Percentiles rank a stretch among this genome's conserved stretches.
Evolutionary conservation across 2,797 vertebrate genomes (phyloP).

Genomic region (Acrossocheilus fasciatus): DNA sequence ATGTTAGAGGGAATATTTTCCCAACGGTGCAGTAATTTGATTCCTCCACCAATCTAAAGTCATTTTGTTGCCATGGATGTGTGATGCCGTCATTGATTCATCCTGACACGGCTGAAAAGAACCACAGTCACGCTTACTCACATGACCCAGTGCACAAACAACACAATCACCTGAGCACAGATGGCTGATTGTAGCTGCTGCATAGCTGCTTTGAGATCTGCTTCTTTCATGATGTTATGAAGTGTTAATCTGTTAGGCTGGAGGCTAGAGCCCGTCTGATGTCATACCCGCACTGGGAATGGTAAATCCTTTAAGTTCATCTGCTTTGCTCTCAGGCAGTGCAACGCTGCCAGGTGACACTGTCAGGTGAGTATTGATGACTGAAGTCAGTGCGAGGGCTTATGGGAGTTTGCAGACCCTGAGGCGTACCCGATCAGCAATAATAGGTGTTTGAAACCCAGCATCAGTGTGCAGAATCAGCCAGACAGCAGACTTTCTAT

Average conservation of each 20-base stretch:
- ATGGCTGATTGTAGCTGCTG: slow-evolving; percentile 17
- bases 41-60: slow-evolving; percentile 28
- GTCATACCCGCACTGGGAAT: neutral
- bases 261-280: neutral
- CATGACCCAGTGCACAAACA: slow-evolving; percentile 10
- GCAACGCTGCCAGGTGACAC: slow-evolving; percentile 24
- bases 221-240: slow-evolving; percentile 21
- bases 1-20: slow-evolving; percentile 37
- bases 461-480: slow-evolving; percentile 16
- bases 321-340: slow-evolving; percentile 5
- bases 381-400: slow-evolving; percentile 31
- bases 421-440: slow-evolving; percentile 30
- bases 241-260: slow-evolving; percentile 27
- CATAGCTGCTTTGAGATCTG: slow-evolving; percentile 5
- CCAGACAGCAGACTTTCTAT: neutral
- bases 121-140: slow-evolving; percentile 18
- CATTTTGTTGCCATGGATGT: slow-evolving; percentile 9
- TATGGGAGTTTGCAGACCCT: slow-evolving; percentile 14
- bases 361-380: slow-evolving; percentile 37
- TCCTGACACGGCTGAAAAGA: slow-evolving; percentile 36
- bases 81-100: slow-evolving; percentile 20
- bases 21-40: slow-evolving; percentile 27
- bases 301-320: slow-evolving; percentile 17
- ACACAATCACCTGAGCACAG: slow-evolving; percentile 18
- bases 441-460: slow-evolving; percentile 49